Base-by-base conservation (phyloP, 1,140 invertebrate species). In the Philaenus spumarius region DNA sequence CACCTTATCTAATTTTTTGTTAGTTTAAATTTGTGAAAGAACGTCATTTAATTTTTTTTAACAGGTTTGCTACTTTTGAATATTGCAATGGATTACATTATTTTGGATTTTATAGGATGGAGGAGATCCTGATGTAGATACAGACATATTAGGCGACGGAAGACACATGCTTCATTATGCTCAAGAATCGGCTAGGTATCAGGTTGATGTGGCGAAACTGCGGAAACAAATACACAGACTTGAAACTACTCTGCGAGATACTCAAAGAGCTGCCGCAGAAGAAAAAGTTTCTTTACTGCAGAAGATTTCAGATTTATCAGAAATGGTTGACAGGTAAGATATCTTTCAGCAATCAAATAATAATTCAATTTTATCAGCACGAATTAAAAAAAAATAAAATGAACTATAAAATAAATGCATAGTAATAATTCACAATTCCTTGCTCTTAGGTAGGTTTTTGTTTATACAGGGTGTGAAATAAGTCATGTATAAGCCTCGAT, bases 81-180 rank as follows among this genome's bases (percentile, higher is more conserved):
- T n/a, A n/a, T n/a, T n/a, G n/a, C n/a, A n/a, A n/a, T n/a, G n/a
- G n/a, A n/a, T n/a, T n/a, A n/a, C n/a, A n/a, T n/a, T n/a, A n/a
- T n/a, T 7, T 24, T 17, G 40, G 3, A 42, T 42, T 20, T 42
- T 4, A 42, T 42, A 17, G n/a, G n/a, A 15, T 17, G 19, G 3
- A 4, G n/a, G 19, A 42, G 40, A 42, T 17, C 4, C 19, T 14
- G 50, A 53, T 4, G 3, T 53, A 35, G 50, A 53, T 11, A 39
- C 50, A 11, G 50, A 37, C 15, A 19, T 7, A 17, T 14, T 58
- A 12, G 35, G 14, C 30, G 56, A 66, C 47, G 48, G 66, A 59
- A 63, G 82, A 77, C 85, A 85, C 59, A 84, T 93, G 76, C 68
- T 93, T 17, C 87, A 92, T 75, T 92, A 92, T 69, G 85, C 83